Conservation (phyloP, 2,113 vertebrate species). For the Orycteropus afer region DNA sequence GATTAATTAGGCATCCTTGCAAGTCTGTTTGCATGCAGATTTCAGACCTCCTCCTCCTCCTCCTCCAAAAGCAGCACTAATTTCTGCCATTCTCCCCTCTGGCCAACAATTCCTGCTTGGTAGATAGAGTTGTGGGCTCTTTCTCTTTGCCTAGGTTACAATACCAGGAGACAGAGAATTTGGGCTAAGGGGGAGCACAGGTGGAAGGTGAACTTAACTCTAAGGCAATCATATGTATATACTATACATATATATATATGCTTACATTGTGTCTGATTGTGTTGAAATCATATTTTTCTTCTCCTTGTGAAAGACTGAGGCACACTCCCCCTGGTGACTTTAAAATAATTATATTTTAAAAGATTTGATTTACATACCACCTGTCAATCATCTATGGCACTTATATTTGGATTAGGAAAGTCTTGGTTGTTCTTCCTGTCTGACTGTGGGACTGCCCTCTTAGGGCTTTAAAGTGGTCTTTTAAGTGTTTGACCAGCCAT, state of each 20-base stretch:
- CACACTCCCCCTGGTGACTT: neutral
- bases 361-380: neutral
- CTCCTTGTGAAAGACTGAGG: slow-evolving; percentile 10
- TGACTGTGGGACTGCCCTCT: neutral
- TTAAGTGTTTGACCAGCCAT: neutral
- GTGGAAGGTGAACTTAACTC: neutral
- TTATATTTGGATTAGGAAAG: neutral
- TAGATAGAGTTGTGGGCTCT: neutral
- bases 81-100: neutral
- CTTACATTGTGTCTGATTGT: neutral
- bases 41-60: neutral
- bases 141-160: neutral
- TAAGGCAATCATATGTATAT: neutral
- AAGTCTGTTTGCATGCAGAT: neutral
- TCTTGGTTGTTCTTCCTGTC: neutral
- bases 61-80: neutral
- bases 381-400: neutral
- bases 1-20: neutral
- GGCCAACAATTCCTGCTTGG: neutral
- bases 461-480: neutral
- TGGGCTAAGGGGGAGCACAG: neutral
- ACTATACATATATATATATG: neutral
- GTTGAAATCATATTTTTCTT: neutral
- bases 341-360: slow-evolving; percentile 56
- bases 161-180: neutral